Base-by-base conservation (phyloP, 2,888 invertebrate genomes). In the Oxycera nigricornis region DNA sequence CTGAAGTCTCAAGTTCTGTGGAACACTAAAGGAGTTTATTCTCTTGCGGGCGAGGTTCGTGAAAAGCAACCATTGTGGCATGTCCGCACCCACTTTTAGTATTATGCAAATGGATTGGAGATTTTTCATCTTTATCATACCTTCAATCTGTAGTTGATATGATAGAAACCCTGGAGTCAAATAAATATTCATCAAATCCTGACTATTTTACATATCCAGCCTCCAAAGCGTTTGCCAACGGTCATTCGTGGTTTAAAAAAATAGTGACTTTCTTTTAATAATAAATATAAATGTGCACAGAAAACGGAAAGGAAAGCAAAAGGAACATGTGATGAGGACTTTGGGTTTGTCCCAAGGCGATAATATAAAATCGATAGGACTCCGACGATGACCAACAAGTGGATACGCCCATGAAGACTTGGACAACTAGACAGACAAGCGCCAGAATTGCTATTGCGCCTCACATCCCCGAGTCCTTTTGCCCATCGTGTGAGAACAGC, bases 321-420 rank as follows among this genome's bases (percentile, higher is more conserved):
- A 17, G 31, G n/a, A 20, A 9, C 50, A 52, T 55, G 20, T 24
- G 70, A 55, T 52, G 70, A 28, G 20, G 28, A 31, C 11, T 22
- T 41, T 2, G 55, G 55, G 35, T 22, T 70, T 50, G 70, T 31
- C 55, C 35, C 28, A 9, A 26, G 73, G 28, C 70, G 68, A 70
- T 73, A 75, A 65, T 73, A 67, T 52, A 73, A 75, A 75, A 75
- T 75, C 75, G 68, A 75, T 75, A 75, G 30, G 31, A 26, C 20
- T 2, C 14, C 46, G 52, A 68, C 50, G 52, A 52, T 22, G 46
- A 57, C 76, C 74, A 76, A 76, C 76, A 76, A 76, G 76, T 76
- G 74, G 76, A 76, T 74, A 74, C 73, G 76, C 75, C 75, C 75
- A 72, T 26, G 59, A 61, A 46, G 72, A 67, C 62, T 62, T 26